Conservation (phyloP, 2,797 vertebrate species). For the Rhincodon typus region DNA sequence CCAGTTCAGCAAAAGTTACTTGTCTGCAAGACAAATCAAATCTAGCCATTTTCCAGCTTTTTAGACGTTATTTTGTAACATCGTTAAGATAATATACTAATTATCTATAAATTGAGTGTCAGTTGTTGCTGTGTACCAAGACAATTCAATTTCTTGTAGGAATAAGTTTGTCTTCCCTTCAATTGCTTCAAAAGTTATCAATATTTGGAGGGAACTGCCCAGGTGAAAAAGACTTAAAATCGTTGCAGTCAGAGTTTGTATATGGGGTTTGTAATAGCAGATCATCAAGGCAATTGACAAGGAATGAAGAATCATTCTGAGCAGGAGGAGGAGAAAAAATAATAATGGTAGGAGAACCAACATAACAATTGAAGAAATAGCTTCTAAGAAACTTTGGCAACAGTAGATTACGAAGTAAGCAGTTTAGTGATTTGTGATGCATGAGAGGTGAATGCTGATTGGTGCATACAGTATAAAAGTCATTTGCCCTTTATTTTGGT, state of each 20-base stretch:
- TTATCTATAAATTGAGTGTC: background rate
- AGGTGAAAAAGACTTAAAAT: background rate
- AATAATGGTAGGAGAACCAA: background rate
- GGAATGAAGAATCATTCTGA: background rate
- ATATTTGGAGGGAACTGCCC: background rate
- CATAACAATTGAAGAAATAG: background rate
- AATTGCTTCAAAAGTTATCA: background rate
- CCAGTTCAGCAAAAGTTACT: no score
- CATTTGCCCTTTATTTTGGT: no score
- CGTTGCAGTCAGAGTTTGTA: background rate
- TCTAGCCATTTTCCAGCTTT: no score
- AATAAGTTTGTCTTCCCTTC: background rate
- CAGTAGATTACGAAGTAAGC: background rate
- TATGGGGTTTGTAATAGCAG: background rate
- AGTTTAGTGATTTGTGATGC: background rate
- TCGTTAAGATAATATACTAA: background rate
- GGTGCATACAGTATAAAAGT: no score
- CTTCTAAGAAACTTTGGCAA: background rate
- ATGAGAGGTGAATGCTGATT: no score
- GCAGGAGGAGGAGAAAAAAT: background rate
- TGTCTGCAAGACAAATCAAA: no score
- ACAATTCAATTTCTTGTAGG: background rate
- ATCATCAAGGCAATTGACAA: background rate
- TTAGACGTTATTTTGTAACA: background rate
- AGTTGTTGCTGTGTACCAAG: background rate